phyloP scores from a whole-genome alignment of 2,797 vertebrate species.

The Sebastes variabilis region DNA sequence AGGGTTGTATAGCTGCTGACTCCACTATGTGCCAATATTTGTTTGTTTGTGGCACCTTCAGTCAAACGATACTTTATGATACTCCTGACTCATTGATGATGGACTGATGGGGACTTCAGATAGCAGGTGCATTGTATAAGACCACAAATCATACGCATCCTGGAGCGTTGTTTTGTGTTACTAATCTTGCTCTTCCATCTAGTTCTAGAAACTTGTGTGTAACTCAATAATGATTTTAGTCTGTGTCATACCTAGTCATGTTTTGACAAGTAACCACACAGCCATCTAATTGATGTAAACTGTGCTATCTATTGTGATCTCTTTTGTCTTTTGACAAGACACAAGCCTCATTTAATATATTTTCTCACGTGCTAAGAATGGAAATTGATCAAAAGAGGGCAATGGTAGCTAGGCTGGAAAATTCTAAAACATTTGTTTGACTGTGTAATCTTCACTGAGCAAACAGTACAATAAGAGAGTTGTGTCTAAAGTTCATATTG shows the following conservation, averaged over 20 bases:
- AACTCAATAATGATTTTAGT: background rate
- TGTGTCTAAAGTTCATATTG: constrained; percentile 33
- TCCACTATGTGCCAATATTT: too few relatives aligned
- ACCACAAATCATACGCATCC: background rate
- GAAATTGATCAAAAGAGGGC: background rate
- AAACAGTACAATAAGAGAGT: constrained; percentile 15
- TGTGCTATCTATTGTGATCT: background rate
- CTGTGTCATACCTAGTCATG: background rate
- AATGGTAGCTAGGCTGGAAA: background rate
- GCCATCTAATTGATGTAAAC: background rate
- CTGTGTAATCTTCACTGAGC: background rate
- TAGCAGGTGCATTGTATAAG: background rate
- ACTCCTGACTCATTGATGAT: background rate
- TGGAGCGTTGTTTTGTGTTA: background rate
- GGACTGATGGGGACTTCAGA: background rate
- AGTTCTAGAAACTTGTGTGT: background rate
- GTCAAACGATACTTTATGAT: background rate
- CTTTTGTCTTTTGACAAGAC: background rate
- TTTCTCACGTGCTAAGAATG: background rate
- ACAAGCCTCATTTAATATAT: background rate
- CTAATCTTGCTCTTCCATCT: background rate
- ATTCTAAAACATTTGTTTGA: background rate
- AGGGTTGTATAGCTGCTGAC: background rate
- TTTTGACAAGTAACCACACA: background rate
- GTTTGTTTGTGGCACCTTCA: background rate